Base-by-base conservation (phyloP, 2,888 invertebrate species). In the Athripsodes cinereus region DNA sequence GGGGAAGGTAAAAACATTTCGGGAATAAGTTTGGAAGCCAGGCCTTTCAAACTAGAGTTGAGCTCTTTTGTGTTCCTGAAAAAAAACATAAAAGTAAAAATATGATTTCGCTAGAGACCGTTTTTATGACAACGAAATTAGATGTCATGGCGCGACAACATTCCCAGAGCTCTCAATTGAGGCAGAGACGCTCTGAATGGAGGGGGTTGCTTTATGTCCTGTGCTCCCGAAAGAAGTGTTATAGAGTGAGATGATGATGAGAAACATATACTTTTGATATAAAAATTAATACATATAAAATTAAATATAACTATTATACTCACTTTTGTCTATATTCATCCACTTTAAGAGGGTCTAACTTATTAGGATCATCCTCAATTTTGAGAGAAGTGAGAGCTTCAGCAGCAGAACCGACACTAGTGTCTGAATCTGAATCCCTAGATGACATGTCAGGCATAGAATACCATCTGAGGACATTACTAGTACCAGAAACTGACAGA, bases 1-100 rank as follows among this genome's bases (percentile, higher is more conserved):
- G 48, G 16, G n/a, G 22, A 10, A 11, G 49, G 50, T 18, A 35
- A 10, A 40, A 55, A 55, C 13, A 51, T 8, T 50, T 55, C 55
- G 1, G 55, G 55, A 18, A 50, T 51, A n/a, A 55, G 20, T 2
- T 35, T 34, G 1, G 52, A 34, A 10, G 52, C 20, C 20, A 40
- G 22, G 3, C 50, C 50, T 13, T 20, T 50, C 26, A 50, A 26
- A 50, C n/a, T 40, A 16, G 40, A 13, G 5, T 40, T 40, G 8
- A 40, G 40, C 13, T 40, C 40, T 13, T n/a, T 40, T 13, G 40
- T 16, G 5, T 13, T 8, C 40, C 40, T 40, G 16, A 40, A 40
- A 40, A 8, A 6, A 6, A 31, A 6, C 31, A 31, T n/a, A n/a
- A n/a, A n/a, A n/a, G n/a, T n/a, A n/a, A n/a, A n/a, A n/a, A n/a